phyloP scores from a whole-genome alignment of 1,140 invertebrate species.

The Acyrthosiphon pisum region DNA sequence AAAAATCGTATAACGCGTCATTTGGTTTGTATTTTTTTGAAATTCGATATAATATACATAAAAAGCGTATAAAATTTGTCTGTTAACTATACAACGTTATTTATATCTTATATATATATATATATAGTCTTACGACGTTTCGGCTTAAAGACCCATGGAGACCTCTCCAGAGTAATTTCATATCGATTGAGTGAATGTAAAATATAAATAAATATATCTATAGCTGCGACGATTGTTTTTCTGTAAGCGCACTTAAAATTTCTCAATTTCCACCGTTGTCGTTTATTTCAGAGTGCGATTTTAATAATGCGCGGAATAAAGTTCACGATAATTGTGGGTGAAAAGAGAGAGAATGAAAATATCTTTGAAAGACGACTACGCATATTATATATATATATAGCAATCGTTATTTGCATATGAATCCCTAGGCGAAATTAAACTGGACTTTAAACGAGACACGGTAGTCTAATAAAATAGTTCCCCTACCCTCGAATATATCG shows the following conservation, averaged over 20 bases:
- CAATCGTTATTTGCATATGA: constrained; percentile 1
- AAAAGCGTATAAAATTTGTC: not conserved
- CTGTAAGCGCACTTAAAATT: not conserved
- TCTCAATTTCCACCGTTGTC: not conserved
- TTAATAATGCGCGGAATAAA: not conserved
- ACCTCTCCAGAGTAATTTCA: constrained; percentile 11
- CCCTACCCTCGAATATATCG: not conserved
- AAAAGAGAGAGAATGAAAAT: not conserved
- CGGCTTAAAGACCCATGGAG: not conserved
- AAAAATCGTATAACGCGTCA: not conserved
- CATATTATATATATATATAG: not conserved
- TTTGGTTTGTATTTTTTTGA: not conserved
- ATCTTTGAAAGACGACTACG: not conserved
- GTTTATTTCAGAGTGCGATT: constrained; percentile 2
- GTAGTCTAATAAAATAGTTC: constrained; percentile 20
- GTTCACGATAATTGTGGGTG: not conserved
- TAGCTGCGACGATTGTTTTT: not conserved
- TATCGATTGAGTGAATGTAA: not conserved
- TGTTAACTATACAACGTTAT: not conserved
- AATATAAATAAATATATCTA: not conserved
- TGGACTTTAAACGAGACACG: constrained; percentile 23
- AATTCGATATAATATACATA: not conserved
- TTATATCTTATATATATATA: not conserved
- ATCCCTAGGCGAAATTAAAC: constrained; percentile 23
- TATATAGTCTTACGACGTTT: not conserved